Percentiles rank a stretch among this genome's conserved stretches.
Conservation (phyloP, 2,888 invertebrate species). For the Drosophila borealis region DNA sequence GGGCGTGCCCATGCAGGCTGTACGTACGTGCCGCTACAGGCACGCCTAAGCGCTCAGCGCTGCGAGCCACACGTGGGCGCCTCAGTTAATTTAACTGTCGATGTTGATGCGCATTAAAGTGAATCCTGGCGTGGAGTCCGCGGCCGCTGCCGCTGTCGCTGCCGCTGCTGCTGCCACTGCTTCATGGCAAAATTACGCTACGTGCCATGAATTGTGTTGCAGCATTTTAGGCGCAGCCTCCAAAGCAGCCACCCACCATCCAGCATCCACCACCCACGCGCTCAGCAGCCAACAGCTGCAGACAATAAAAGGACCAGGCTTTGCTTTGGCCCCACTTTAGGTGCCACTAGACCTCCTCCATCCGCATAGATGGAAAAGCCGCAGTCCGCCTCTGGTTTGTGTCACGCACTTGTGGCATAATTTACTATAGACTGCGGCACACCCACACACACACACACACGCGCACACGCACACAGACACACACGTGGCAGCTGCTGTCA, state of each 20-base stretch:
- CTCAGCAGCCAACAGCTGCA: constrained; percentile 52
- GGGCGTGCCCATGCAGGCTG: constrained; percentile 4
- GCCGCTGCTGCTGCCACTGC: constrained; percentile 11
- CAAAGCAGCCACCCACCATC: constrained; percentile 2
- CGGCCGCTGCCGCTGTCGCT: background rate
- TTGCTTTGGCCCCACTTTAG: constrained; percentile 8
- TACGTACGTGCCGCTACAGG: constrained; percentile 21
- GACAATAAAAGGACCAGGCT: constrained; percentile 64
- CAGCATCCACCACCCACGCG: background rate
- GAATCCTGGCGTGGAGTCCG: constrained; percentile 24
- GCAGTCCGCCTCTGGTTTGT: constrained; percentile 55
- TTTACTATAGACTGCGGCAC: constrained; percentile 66
- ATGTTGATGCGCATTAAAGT: constrained; percentile 63
- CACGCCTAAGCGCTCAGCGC: constrained; percentile 36
- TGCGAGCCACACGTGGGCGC: constrained; percentile 32
- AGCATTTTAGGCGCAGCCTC: constrained; percentile 70
- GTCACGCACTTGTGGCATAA: constrained; percentile 79
- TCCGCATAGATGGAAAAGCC: constrained; percentile 29
- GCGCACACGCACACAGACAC: constrained; percentile 5
- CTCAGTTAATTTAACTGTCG: constrained; percentile 66
- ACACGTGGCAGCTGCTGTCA: constrained; percentile 56
- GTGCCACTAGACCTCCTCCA: background rate
- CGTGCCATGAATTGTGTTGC: constrained; percentile 77
- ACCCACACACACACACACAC: constrained; percentile 29
- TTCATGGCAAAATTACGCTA: constrained; percentile 71